A percentile compares a stretch with the other conserved stretches of the same genome.
Evolutionary conservation across 1,140 invertebrate genomes (phyloP).

Genomic region (Euschistus heros): DNA sequence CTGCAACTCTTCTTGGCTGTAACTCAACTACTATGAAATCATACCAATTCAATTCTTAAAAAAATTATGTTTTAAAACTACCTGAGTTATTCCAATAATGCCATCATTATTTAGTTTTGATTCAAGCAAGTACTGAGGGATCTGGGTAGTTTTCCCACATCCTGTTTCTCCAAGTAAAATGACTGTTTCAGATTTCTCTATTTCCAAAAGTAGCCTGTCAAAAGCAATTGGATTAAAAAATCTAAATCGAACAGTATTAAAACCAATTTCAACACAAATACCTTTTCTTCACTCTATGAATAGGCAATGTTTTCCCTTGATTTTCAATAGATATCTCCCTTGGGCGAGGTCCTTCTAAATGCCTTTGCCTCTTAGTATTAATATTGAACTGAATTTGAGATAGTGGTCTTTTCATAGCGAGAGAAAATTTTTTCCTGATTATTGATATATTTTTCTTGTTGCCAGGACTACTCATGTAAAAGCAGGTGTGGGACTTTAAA

Average conservation of each 20-base stretch:
- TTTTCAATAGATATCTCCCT: conserved; percentile 8
- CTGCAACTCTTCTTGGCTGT: conserved; percentile 82
- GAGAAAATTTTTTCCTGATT: conserved; percentile 5
- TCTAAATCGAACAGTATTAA: background rate
- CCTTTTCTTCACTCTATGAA: conserved; percentile 25
- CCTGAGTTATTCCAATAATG: conserved; percentile 67
- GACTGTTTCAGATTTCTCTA: conserved; percentile 45
- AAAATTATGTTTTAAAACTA: conserved; percentile 24
- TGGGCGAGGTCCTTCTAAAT: background rate
- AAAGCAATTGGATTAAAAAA: background rate
- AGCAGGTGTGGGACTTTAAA: background rate
- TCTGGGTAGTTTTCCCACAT: conserved; percentile 83
- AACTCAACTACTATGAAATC: conserved; percentile 14
- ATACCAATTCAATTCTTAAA: background rate
- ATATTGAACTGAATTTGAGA: conserved; percentile 18
- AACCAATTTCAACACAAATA: conserved; percentile 6
- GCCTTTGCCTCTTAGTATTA: conserved; percentile 16
- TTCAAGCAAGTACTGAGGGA: conserved; percentile 66
- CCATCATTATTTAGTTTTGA: conserved; percentile 43
- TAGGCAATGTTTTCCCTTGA: conserved; percentile 19
- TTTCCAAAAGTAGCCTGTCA: conserved; percentile 44
- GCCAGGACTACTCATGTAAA: conserved; percentile 10
- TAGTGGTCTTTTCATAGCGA: conserved; percentile 19
- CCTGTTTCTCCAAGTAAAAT: conserved; percentile 84
- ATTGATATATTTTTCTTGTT: conserved; percentile 3